Evolutionary conservation across 1,140 invertebrate genomes (phyloP).

Genomic region (Drosophila arizonae): DNA sequence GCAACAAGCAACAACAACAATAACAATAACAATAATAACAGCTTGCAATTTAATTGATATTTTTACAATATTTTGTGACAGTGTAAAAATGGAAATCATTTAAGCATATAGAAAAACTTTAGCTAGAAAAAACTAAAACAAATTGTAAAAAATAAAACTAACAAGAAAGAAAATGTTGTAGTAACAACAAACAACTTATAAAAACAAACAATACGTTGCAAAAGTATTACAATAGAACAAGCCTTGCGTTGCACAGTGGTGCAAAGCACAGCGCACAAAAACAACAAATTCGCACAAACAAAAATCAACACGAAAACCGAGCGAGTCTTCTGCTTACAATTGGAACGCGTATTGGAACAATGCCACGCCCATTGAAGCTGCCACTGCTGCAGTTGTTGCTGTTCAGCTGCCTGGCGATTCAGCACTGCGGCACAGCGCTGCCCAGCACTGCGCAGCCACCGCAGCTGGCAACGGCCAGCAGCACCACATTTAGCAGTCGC

Average conservation of each 20-base stretch:
- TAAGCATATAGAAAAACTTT: conserved; percentile 42
- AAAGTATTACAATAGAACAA: neutral
- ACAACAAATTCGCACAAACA: conserved; percentile 41
- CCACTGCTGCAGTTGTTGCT: conserved; percentile 62
- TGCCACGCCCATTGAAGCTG: conserved; percentile 64
- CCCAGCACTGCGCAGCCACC: conserved; percentile 45
- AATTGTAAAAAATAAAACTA: conserved; percentile 28
- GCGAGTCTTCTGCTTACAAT: conserved; percentile 4
- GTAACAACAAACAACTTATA: conserved; percentile 10
- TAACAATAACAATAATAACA: conserved; percentile 20
- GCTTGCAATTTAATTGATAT: conserved; percentile 1
- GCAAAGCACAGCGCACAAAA: conserved; percentile 32
- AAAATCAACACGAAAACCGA: conserved; percentile 1
- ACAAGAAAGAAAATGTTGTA: conserved; percentile 69
- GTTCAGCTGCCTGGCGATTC: conserved; percentile 58
- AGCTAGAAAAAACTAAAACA: conserved; percentile 19
- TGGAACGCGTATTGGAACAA: conserved; percentile 14
- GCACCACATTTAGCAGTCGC: conserved; percentile 17
- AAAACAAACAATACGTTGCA: neutral
- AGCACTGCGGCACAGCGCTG: conserved; percentile 55
- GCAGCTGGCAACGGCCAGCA: neutral
- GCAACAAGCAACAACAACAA: conserved; percentile 24
- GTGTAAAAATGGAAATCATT: conserved; percentile 74
- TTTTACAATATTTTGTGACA: conserved; percentile 35
- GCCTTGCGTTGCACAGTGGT: conserved; percentile 52